phyloP scores from a whole-genome alignment of 2,113 vertebrate genomes.

The Procavia capensis region DNA sequence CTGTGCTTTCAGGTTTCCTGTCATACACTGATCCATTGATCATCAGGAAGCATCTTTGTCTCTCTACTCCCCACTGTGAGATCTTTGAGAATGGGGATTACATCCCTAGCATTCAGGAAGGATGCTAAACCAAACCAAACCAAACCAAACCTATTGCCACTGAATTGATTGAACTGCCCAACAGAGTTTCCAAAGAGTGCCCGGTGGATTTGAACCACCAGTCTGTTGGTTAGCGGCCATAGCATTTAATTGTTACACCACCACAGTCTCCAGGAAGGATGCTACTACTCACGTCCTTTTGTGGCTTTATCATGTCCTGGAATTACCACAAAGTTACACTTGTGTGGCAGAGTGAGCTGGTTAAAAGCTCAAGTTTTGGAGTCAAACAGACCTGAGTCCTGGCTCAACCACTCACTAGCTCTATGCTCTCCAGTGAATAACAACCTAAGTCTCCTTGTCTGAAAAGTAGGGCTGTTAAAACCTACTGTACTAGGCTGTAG shows the following conservation, averaged over 20 bases:
- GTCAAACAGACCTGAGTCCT: neutral
- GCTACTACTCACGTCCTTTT: neutral
- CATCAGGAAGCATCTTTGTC: neutral
- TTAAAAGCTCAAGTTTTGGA: neutral
- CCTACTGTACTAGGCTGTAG: neutral
- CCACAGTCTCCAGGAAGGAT: neutral
- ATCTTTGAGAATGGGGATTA: neutral
- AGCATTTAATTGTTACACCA: too few species aligned
- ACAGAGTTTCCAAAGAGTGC: too few species aligned
- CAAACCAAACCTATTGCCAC: too few species aligned
- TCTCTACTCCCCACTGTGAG: neutral
- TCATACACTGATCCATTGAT: neutral
- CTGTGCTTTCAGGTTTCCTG: neutral
- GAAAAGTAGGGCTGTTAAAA: neutral
- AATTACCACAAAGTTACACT: neutral
- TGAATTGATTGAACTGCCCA: too few species aligned
- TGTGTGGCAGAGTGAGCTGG: neutral
- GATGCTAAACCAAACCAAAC: too few species aligned
- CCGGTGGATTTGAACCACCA: too few species aligned
- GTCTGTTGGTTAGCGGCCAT: too few species aligned
- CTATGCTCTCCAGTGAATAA: neutral
- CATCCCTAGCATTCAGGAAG: neutral
- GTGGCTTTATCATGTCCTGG: neutral
- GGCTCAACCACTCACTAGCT: neutral
- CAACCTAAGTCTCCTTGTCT: neutral